phyloP scores from a whole-genome alignment of 23 tunicate genomes.

The Styela clava region DNA sequence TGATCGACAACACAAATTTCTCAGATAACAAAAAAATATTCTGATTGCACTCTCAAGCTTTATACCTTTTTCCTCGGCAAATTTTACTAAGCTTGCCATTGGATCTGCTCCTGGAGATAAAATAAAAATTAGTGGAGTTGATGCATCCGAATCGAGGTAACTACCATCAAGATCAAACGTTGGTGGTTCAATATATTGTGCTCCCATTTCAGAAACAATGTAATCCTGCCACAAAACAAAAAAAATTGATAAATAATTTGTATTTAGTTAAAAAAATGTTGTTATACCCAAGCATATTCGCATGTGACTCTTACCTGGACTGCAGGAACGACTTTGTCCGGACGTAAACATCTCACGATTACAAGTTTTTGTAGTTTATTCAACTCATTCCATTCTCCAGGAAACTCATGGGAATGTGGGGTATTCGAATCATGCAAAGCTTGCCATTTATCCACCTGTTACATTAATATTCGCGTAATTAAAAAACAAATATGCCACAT shows the following conservation, averaged over 20 bases:
- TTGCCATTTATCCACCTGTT: conserved; percentile 54
- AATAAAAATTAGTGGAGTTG: conserved; percentile 85
- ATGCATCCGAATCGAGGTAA: conserved; percentile 77
- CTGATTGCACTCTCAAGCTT: too few species aligned
- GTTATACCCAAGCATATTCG: not conserved
- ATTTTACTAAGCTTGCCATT: conserved; percentile 84
- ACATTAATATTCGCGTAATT: not conserved
- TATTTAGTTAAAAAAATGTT: not conserved
- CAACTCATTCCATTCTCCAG: conserved; percentile 62
- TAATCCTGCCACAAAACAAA: conserved; percentile 43
- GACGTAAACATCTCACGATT: conserved; percentile 70
- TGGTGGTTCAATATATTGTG: conserved; percentile 78
- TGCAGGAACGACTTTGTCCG: conserved; percentile 83
- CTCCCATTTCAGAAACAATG: conserved; percentile 66
- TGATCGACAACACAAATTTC: too few species aligned
- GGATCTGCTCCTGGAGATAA: conserved; percentile 93
- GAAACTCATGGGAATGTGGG: conserved; percentile 51
- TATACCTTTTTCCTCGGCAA: conserved; percentile 88
- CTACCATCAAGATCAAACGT: conserved; percentile 74
- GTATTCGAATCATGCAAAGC: conserved; percentile 55
- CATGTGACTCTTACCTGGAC: conserved; percentile 48
- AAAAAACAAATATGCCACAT: too few species aligned
- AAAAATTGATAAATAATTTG: not conserved
- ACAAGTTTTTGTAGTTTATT: conserved; percentile 48
- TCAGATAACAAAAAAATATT: too few species aligned